Evolutionary conservation across 2,888 invertebrate species (phyloP), one percentile per base, ranked within the genome.

Genomic region (Molanna angustata): DNA sequence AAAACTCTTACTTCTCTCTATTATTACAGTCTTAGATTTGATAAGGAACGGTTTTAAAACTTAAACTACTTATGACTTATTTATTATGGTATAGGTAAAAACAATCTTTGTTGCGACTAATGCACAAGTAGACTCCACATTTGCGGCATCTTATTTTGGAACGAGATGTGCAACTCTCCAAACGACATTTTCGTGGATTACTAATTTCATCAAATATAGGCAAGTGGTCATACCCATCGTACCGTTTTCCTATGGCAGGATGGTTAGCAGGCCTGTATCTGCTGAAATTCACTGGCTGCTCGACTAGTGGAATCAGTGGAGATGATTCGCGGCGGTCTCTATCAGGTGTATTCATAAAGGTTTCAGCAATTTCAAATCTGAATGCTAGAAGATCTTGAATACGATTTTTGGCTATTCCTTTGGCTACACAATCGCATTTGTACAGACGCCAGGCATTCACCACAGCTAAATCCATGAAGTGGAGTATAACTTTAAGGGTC

Each of bases 401-500:
- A 4, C 14, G 9, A 13, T 35, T 35, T 35, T 14, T 6, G 4
- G 6, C 35, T 13, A 13, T 13, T 11, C 35, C 35, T 4, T 49
- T 41, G 20, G 54, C 11, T 18, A n/a, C 3, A 32, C 52, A 55
- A 19, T 55, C 55, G 22, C 49, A 52, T 49, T 40, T 60, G 51
- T 64, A 64, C 11, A 59, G 51, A 14, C 62, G 50, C 62, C 64
- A 64, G 33, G 62, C 49, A 45, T 64, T 64, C 4, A 58, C 61
- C 4, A 62, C 4, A 2, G 61, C 58, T 11, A 64, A 50, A 54
- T 66, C 63, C 4, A 63, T 35, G 54, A 64, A 62, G 35, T 64
- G 62, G 4, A 62, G 46, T 2, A 64, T 45, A 6, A 64, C 62
- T 52, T 64, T 64, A 4, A 66, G 37, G 11, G 64, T 63, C 63